phyloP scores from a whole-genome alignment of 1,140 invertebrate species.

The Aphelinus certus region DNA sequence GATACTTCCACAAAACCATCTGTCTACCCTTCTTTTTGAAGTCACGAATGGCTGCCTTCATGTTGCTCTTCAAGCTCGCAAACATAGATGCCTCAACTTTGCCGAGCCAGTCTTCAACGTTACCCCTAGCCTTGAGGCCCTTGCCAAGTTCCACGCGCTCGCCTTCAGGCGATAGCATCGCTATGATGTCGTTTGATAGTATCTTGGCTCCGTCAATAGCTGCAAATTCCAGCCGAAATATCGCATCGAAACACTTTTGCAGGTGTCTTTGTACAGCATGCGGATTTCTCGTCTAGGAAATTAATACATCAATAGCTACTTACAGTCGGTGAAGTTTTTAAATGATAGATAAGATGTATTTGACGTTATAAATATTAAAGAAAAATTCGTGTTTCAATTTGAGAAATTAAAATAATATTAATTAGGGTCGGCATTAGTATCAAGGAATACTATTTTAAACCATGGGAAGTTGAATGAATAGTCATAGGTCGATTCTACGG shows the following conservation, averaged over 20 bases:
- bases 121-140: conserved; percentile 85
- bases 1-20: conserved; percentile 71
- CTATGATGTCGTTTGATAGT: conserved; percentile 76
- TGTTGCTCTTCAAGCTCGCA: conserved; percentile 74
- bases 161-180: conserved; percentile 87
- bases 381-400: too few relatives aligned
- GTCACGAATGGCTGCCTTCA: conserved; percentile 78
- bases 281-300: conserved; percentile 77
- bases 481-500: too few relatives aligned
- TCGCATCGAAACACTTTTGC: conserved; percentile 89
- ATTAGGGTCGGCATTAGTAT: too few relatives aligned
- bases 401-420: too few relatives aligned
- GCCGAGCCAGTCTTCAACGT: conserved; percentile 88
- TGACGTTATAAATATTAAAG: too few relatives aligned
- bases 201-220: conserved; percentile 39
- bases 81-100: conserved; percentile 91
- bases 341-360: too few relatives aligned
- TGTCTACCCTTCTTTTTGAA: conserved; percentile 67
- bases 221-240: conserved; percentile 81
- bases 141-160: conserved; percentile 81
- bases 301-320: too few relatives aligned
- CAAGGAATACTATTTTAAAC: too few relatives aligned
- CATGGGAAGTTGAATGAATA: too few relatives aligned
- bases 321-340: too few relatives aligned
- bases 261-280: conserved; percentile 89